A percentile compares a stretch with the other conserved stretches of the same genome.
These are phyloP conservation scores for Caranx ignobilis DNA, from an alignment of 2,113 vertebrate genomes.

Conservation along the genomic window DNA sequence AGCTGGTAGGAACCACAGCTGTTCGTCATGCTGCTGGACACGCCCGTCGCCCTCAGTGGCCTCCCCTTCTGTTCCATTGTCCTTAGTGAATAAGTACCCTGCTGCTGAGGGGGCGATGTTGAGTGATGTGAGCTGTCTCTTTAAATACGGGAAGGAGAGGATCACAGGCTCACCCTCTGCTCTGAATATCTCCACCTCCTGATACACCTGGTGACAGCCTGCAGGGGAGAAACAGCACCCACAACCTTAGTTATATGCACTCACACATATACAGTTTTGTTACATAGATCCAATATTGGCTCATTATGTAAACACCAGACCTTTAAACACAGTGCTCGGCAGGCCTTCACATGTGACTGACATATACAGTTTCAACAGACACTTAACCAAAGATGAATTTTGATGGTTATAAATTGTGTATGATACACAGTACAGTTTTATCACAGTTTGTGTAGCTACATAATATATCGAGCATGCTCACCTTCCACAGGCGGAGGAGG, in stretches of 20 bases:
- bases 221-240: background rate
- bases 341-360: no score
- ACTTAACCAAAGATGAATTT: background rate
- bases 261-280: background rate
- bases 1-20: constrained; percentile 90
- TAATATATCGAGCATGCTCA: constrained; percentile 32
- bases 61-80: constrained; percentile 25
- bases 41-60: constrained; percentile 61
- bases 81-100: constrained; percentile 52
- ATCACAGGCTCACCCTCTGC: constrained; percentile 87
- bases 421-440: background rate
- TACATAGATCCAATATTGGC: no score
- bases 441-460: background rate
- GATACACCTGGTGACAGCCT: constrained; percentile 71
- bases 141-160: constrained; percentile 83
- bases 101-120: constrained; percentile 40
- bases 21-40: constrained; percentile 65
- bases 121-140: constrained; percentile 45
- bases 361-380: no score
- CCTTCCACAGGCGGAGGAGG: constrained; percentile 61
- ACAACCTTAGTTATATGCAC: background rate
- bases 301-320: no score
- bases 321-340: no score
- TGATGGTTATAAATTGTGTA: background rate
- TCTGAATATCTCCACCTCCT: constrained; percentile 69